Evolutionary conservation across 2,888 invertebrate genomes (phyloP).

Genomic region (Napeogenes sylphis): DNA sequence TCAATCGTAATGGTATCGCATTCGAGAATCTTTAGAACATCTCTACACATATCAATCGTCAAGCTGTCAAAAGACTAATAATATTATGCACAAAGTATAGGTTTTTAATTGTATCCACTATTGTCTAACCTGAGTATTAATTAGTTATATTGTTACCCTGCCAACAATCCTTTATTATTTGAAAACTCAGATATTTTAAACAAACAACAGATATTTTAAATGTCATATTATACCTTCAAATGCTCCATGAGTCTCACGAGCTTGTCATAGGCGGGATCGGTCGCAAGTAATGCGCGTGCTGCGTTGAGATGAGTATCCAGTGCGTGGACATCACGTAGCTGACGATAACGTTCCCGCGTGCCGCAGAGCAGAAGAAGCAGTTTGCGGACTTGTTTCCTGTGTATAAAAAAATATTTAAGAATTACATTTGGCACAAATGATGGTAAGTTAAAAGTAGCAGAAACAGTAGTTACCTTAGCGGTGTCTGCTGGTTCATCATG

Average conservation of each 20-base stretch:
- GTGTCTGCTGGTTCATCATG: constrained; percentile 96
- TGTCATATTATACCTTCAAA: constrained; percentile 78
- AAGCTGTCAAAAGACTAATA: too few species aligned
- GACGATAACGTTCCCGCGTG: constrained; percentile 96
- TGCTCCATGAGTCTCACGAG: constrained; percentile 97
- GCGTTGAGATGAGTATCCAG: constrained; percentile 92
- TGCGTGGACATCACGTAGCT: constrained; percentile 94
- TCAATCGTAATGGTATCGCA: too few species aligned
- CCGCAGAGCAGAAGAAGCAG: constrained; percentile 94
- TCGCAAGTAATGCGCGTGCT: constrained; percentile 66
- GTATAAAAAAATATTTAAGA: constrained; percentile 34
- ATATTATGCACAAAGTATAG: too few species aligned
- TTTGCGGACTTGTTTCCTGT: constrained; percentile 92
- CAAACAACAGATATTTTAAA: not conserved
- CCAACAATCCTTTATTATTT: too few species aligned
- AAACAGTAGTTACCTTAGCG: constrained; percentile 74
- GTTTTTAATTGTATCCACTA: too few species aligned
- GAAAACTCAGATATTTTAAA: too few species aligned
- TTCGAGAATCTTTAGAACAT: too few species aligned
- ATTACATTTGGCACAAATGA: too few species aligned
- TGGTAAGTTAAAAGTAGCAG: too few species aligned
- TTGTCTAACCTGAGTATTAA: too few species aligned
- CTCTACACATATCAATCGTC: too few species aligned
- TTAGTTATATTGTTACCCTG: too few species aligned
- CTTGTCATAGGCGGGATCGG: constrained; percentile 88